Base-by-base conservation (phyloP, 2,113 vertebrate species). In the Glaucomys volans region DNA sequence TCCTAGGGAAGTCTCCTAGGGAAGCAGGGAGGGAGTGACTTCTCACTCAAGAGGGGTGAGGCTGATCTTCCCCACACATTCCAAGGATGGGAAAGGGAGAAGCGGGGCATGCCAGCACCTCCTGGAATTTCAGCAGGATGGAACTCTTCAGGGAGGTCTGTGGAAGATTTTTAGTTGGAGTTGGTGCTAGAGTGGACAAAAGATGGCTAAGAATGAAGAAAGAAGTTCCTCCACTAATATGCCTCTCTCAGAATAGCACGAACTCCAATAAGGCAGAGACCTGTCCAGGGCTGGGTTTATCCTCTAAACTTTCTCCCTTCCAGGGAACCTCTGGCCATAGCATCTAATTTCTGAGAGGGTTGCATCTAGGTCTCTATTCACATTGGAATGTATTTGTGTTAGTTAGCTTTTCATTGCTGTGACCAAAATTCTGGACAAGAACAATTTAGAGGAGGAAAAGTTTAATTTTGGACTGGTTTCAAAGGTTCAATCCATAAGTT, bases 31-130 rank as follows among this genome's bases (percentile, higher is more conserved):
- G 30, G 69, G 0, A 5, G 18, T 35, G 22, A 9, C 54, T 69
- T 64, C 42, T 59, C 32, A 3, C 54, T 76, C 42, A 18, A 12
- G 42, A n/a, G 37, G 44, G 40, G 10, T 20, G 16, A 87, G 32
- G 18, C 76, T 97, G 62, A 2, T 10, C 16, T 94, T 74, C 35
- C 24, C 54, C 13, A 67, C 30, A 57, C 1, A 24, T 67, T 9
- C 44, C 37, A 40, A 16, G 28, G 4, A 91, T 72, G 16, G 50
- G 40, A 69, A 66, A 57, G 1, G 59, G n/a, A 66, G 24, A 62
- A 0, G 12, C 0, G 1, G 69, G 62, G 10, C 10, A 47, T 37
- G 26, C 6, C 11, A 16, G 18, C 8, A 30, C 11, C 14, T 47
- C 7, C 37, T 59, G 16, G 42, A 50, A 6, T 42, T 95, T 52